phyloP scores from a whole-genome alignment of 2,797 vertebrate genomes.

The Sitta carolinensis region DNA sequence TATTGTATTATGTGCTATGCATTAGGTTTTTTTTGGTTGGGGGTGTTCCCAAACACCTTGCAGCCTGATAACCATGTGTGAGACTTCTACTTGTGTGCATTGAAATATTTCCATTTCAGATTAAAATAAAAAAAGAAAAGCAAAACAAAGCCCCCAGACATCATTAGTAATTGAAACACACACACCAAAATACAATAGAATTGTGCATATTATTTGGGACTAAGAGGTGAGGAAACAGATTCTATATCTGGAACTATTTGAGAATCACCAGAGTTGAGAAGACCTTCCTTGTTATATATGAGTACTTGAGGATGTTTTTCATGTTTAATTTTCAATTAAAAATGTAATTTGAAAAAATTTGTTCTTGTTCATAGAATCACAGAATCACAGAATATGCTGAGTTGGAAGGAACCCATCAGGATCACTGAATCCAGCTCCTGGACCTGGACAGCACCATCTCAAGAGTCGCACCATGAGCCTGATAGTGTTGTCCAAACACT shows the following conservation, averaged over 20 bases:
- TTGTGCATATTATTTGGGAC: neutral
- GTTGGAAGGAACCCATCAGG: neutral
- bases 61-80: neutral
- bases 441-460: neutral
- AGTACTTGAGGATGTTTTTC: neutral
- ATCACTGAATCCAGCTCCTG: neutral
- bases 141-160: fast-evolving
- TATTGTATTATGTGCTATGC: fast-evolving
- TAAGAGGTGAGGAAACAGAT: neutral
- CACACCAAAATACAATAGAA: neutral
- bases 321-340: neutral
- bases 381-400: neutral
- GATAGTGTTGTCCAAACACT: neutral
- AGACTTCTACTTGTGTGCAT: neutral
- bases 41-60: neutral
- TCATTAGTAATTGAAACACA: neutral
- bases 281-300: neutral
- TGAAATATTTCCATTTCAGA: neutral
- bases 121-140: neutral
- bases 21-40: neutral
- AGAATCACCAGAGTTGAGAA: neutral
- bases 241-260: neutral
- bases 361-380: neutral
- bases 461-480: neutral
- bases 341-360: neutral